Percentiles rank a stretch among this genome's conserved stretches.
phyloP scores from a whole-genome alignment of 2,888 invertebrate genomes.

The Sphaerolaimus hirsutus region DNA sequence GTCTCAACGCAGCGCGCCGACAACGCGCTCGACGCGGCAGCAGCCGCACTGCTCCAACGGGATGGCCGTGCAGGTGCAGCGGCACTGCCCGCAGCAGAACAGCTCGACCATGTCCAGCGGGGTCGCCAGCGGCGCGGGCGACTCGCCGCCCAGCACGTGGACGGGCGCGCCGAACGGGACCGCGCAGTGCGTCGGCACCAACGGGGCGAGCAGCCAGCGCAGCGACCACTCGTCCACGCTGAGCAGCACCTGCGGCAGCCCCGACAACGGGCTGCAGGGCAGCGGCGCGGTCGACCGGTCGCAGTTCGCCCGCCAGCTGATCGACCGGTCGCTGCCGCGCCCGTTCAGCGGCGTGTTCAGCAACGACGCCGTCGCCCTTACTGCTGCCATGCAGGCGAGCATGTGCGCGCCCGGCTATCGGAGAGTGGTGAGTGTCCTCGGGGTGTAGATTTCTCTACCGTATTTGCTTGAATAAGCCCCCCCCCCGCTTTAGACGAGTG shows the following conservation, averaged over 20 bases:
- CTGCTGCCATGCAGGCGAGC: too few species aligned
- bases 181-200: neutral
- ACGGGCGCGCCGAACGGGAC: neutral
- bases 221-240: neutral
- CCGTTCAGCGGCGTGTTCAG: neutral
- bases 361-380: neutral
- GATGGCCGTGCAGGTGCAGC: too few species aligned
- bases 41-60: too few species aligned
- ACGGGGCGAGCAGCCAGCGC: neutral
- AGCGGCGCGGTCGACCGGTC: neutral
- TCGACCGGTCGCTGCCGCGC: neutral
- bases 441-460: too few species aligned
- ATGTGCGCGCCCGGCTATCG: too few species aligned
- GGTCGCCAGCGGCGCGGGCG: slow-evolving; percentile 7
- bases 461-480: too few species aligned
- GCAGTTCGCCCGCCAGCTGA: neutral
- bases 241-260: neutral
- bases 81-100: too few species aligned
- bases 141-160: slow-evolving; percentile 3
- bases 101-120: neutral
- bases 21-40: too few species aligned
- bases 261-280: neutral
- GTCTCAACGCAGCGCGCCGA: too few species aligned
- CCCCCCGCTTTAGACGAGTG: too few species aligned
- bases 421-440: too few species aligned